Evolutionary conservation across 2,797 vertebrate species (phyloP), one percentile per base, ranked within the genome.

Genomic region (Crenuchus spilurus): DNA sequence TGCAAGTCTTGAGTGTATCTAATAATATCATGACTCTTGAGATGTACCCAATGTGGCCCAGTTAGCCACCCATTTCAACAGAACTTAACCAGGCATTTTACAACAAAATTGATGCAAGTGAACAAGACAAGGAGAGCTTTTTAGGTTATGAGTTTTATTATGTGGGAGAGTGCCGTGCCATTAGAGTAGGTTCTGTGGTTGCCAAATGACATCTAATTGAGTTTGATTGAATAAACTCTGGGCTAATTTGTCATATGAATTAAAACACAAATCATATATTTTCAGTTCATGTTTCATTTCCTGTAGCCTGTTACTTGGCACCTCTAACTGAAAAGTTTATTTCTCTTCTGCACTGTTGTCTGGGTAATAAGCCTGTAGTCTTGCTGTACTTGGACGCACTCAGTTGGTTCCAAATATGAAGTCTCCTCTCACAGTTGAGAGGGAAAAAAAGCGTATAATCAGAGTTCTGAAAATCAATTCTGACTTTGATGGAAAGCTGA

Each of bases 401-500:
- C 77, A 75, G 82, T 74, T 80, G 84, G 75, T 84, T 79, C 26
- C 80, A 77, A 85, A 84, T 83, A 80, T 72, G 77, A 85, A 84
- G 79, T 18, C 64, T 55, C 60, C 75, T 77, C 78, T 80, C 82
- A 77, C 72, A 79, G 77, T 81, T 84, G 80, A 24, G 57, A 28
- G 13, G n/a, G 84, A 74, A 10, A 52, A 33, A 57, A 35, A 6
- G 84, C 80, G 74, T 79, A 63, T 75, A 78, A 80, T 83, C 81
- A 82, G 77, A 82, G 84, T 83, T 76, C 70, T 46, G 54, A 81
- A 86, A 87, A 85, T 80, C 79, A 73, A 76, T 83, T 71, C 75
- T 83, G 83, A 89, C 83, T 83, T 86, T 87, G 86, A 88, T 84
- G 82, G 84, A 87, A 87, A 85, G 83, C 78, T 2, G 81, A 82